phyloP scores from a whole-genome alignment of 2,797 vertebrate genomes.

The Podarcis lilfordi region DNA sequence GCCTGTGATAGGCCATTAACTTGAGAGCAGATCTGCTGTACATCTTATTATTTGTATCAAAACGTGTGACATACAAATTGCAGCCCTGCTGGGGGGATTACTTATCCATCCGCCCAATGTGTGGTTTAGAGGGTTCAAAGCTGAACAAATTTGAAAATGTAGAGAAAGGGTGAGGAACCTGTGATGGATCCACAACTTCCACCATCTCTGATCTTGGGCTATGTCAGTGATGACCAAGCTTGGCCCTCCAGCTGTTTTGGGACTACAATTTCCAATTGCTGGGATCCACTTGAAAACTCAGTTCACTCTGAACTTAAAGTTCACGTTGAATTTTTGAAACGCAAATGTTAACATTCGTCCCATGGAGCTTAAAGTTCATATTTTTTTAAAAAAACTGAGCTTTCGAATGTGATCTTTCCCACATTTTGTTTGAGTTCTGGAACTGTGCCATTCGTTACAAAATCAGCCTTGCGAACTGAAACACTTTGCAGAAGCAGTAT shows the following conservation, averaged over 20 bases:
- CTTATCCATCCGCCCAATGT: background rate
- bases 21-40: no score
- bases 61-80: background rate
- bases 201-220: no score
- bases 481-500: background rate
- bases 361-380: background rate
- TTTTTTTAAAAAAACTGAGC: background rate
- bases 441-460: background rate
- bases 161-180: background rate
- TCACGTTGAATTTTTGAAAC: background rate
- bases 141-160: background rate
- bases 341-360: background rate
- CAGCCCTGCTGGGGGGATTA: background rate
- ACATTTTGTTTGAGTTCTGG: background rate
- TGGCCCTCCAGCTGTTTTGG: no score
- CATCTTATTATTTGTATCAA: background rate
- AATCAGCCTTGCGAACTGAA: background rate
- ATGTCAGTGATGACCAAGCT: no score
- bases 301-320: background rate
- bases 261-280: background rate
- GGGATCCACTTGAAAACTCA: background rate
- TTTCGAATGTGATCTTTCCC: background rate
- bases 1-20: background rate
- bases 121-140: background rate
- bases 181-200: no score